Base-by-base conservation (phyloP, 1,140 invertebrate genomes). In the Anastrepha obliqua region DNA sequence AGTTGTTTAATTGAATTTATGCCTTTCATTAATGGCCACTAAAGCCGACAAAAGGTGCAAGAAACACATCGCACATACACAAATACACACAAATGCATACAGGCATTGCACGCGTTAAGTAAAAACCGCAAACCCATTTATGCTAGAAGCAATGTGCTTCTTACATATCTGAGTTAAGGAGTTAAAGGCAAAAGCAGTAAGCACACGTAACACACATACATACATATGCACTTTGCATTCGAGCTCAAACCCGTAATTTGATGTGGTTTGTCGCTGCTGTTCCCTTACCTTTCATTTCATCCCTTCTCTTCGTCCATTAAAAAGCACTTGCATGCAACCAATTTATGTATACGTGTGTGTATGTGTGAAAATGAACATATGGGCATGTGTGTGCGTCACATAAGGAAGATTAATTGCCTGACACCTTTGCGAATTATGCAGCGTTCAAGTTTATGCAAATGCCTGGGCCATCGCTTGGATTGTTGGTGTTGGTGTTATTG, bases 1-100 rank as follows among this genome's bases (percentile, higher is more conserved):
- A 60, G 59, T 58, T 60, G 55, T 86, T 86, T 86, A 86, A 86
- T 86, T 86, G 62, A 86, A 86, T 86, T 86, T 86, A 86, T 86
- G 85, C 85, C n/a, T 58, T 86, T 86, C 85, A 86, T 86, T 86
- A 86, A 86, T 62, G 85, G 58, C 29, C 55, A 5, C 20, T 29
- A 62, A 60, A 62, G 59, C 85, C 55, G 58, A 60, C 85, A 86
- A 59, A 44, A 5, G 51, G 29, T 29, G 55, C 9, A 59, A 29
- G 58, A 55, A 13, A 58, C 1, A 13, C 5, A 5, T 17, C 29
- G 20, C 8, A 29, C 29, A 86, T 29, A 62, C 13, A 42, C 9
- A 42, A 5, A 2, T 47, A 60, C 29, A n/a, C n/a, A 42, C 55
- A n/a, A 0, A 51, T 20, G n/a, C 29, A 59, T 60, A 55, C 29